Percentiles rank a stretch among this genome's conserved stretches.
Conservation (phyloP, 2,888 invertebrate genomes). For the Ditylenchus weischeri region DNA sequence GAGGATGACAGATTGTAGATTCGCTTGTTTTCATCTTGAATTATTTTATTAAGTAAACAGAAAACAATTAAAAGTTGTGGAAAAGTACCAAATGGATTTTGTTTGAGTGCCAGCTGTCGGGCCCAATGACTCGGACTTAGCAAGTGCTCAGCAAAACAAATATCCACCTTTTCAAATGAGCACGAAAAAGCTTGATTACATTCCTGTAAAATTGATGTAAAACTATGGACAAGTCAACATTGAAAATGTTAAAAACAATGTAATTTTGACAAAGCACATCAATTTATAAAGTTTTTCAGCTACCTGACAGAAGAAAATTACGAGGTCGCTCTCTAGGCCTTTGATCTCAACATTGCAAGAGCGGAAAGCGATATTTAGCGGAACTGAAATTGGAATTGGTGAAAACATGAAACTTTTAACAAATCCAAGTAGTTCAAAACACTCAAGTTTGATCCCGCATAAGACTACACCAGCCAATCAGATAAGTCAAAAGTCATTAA, state of each 20-base stretch:
- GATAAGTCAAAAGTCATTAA: too few relatives aligned
- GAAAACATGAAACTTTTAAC: not conserved
- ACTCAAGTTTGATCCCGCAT: not conserved
- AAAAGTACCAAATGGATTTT: conserved; percentile 17
- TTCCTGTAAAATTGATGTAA: conserved; percentile 12
- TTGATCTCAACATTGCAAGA: conserved; percentile 9
- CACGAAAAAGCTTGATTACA: conserved; percentile 18
- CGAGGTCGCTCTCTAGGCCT: conserved; percentile 4
- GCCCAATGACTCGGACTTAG: conserved; percentile 18
- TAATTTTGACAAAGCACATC: not conserved
- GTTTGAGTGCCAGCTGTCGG: not conserved
- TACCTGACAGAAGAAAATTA: conserved; percentile 21
- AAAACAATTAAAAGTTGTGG: not conserved
- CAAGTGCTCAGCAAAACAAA: conserved; percentile 16
- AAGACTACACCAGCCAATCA: too few relatives aligned
- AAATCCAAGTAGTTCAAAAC: not conserved
- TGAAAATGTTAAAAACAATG: not conserved
- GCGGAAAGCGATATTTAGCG: conserved; percentile 16
- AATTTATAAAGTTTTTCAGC: not conserved
- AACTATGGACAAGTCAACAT: too few relatives aligned
- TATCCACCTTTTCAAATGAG: conserved; percentile 6
- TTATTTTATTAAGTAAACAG: not conserved
- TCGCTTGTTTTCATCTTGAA: conserved; percentile 23
- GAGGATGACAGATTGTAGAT: conserved; percentile 4
- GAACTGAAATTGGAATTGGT: conserved; percentile 13